phyloP scores from a whole-genome alignment of 2,113 vertebrate species.

The Jaculus jaculus region DNA sequence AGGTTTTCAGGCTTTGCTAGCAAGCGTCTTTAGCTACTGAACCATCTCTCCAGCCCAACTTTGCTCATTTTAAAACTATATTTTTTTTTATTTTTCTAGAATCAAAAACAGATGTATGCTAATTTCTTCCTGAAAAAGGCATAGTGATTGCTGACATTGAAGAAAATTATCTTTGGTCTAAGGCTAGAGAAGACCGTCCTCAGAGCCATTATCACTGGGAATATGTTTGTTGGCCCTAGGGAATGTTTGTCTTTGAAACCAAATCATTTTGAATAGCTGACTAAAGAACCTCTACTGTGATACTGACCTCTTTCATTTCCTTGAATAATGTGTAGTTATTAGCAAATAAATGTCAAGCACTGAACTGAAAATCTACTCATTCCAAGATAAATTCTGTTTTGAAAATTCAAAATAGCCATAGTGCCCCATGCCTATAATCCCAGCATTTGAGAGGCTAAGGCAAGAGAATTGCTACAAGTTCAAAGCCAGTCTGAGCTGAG shows the following conservation, averaged over 20 bases:
- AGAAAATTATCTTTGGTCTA: not conserved
- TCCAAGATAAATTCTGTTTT: not conserved
- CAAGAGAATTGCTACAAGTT: not conserved
- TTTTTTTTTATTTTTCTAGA: not conserved
- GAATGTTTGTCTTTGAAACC: too few species aligned
- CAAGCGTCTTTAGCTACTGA: too few species aligned
- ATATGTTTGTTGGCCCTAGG: not conserved
- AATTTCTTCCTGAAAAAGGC: not conserved
- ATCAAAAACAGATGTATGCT: not conserved
- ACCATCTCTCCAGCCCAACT: too few species aligned
- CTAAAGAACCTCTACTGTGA: not conserved
- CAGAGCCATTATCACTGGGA: not conserved
- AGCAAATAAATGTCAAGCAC: slow-evolving; percentile 7
- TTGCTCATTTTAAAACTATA: not conserved
- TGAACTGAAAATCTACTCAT: not conserved
- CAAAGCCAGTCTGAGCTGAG: not conserved
- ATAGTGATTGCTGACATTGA: not conserved
- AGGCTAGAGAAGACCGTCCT: not conserved
- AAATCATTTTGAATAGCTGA: not conserved
- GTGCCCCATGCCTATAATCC: not conserved
- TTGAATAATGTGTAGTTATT: not conserved
- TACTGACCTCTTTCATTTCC: not conserved
- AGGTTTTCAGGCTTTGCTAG: too few species aligned
- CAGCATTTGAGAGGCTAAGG: not conserved
- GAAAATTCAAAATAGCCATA: not conserved